These are phyloP conservation scores for Sterna hirundo DNA, from an alignment of 2,113 vertebrate species.

Conservation along the genomic window DNA sequence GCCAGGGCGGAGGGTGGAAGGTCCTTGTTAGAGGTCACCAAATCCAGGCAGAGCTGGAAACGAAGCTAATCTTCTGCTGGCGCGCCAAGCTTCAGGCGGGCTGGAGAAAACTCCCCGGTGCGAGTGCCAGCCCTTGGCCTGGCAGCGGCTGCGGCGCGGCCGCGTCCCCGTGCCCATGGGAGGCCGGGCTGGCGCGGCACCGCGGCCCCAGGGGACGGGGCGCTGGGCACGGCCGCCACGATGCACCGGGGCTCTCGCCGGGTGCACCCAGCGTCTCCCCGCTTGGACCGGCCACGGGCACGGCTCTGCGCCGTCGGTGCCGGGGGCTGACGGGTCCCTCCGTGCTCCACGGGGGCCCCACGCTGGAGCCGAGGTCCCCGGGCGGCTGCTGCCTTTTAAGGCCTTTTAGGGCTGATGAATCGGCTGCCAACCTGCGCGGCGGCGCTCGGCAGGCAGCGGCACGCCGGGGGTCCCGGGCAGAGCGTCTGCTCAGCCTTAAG, in stretches of 20 bases:
- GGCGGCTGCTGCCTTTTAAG: neutral
- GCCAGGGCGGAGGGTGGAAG: neutral
- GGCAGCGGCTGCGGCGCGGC: accelerated
- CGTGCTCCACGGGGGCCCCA: accelerated
- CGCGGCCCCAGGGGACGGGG: accelerated
- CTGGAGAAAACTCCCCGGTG: neutral
- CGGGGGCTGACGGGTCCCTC: neutral
- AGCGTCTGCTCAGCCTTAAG: accelerated
- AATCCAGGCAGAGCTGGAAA: neutral
- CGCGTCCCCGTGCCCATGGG: accelerated
- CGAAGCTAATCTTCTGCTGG: neutral
- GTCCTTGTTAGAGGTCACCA: neutral
- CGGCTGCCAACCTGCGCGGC: accelerated
- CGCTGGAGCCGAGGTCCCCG: accelerated
- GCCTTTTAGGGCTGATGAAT: neutral
- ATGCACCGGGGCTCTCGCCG: accelerated
- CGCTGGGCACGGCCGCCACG: accelerated
- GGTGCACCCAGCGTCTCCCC: neutral
- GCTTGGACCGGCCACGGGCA: accelerated
- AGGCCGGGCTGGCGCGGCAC: neutral
- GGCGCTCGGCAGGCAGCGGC: accelerated
- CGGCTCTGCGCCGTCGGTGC: accelerated
- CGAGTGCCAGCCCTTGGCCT: neutral
- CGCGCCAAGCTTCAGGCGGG: neutral
- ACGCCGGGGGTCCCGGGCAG: accelerated